Conservation (phyloP, 2,113 vertebrate genomes). For the Microcebus lehilahytsara region DNA sequence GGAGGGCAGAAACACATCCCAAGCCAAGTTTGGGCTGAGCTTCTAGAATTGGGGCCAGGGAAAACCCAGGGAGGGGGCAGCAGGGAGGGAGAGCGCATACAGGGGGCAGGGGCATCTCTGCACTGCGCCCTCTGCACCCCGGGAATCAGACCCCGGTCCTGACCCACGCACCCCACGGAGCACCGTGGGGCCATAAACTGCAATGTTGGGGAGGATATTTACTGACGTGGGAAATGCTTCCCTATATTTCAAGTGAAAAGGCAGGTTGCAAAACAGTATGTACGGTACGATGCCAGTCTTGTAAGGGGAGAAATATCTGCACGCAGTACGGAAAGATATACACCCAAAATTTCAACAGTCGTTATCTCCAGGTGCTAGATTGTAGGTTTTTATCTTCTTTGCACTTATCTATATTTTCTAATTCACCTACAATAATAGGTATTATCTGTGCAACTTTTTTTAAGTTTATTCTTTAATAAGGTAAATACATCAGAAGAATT, state of each 20-base stretch:
- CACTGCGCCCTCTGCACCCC: not conserved
- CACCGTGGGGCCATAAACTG: not conserved
- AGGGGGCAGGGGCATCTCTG: fast-evolving
- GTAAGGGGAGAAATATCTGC: not conserved
- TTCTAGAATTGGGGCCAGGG: not conserved
- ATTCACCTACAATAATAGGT: not conserved
- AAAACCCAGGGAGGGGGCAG: not conserved
- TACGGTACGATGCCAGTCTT: not conserved
- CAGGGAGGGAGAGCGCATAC: not conserved
- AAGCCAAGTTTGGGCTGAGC: not conserved
- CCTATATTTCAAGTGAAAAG: conserved; percentile 52
- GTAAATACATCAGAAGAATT: not conserved
- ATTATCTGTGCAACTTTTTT: not conserved
- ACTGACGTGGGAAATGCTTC: not conserved
- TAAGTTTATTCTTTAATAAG: not conserved
- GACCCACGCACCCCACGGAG: not conserved
- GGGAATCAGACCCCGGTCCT: not conserved
- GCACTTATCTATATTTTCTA: conserved; percentile 18
- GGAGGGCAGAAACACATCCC: not conserved
- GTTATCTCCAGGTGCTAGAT: not conserved
- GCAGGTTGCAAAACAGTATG: conserved; percentile 28
- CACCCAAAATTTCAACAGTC: not conserved
- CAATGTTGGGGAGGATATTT: not conserved
- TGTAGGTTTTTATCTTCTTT: not conserved
- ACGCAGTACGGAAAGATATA: conserved; percentile 20